Conservation (phyloP, 2,113 vertebrate species). For the Calidris pygmaea region DNA sequence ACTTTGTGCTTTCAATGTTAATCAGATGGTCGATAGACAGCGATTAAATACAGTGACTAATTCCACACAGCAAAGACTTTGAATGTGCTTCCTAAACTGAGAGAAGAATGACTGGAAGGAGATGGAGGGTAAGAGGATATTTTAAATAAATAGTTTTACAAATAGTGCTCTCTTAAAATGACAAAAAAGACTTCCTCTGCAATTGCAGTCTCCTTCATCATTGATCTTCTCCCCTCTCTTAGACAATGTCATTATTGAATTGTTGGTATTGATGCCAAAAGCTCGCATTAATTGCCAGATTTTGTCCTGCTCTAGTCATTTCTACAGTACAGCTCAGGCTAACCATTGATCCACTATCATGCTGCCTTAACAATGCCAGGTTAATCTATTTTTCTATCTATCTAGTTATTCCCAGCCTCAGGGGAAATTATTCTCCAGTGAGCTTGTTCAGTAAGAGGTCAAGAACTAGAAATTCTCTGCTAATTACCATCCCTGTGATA, state of each 20-base stretch:
- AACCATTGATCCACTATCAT: slow-evolving; percentile 47
- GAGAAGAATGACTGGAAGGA: background rate
- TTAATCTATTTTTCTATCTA: slow-evolving; percentile 64
- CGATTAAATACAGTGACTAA: slow-evolving; percentile 30
- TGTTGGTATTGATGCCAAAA: slow-evolving; percentile 30
- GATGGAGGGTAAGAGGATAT: background rate
- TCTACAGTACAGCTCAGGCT: slow-evolving; percentile 45
- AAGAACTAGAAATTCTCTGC: slow-evolving; percentile 44
- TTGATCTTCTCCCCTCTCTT: background rate
- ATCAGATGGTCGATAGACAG: slow-evolving; percentile 21
- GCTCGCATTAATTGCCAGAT: slow-evolving; percentile 51
- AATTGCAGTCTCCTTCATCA: background rate
- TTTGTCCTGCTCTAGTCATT: slow-evolving; percentile 32
- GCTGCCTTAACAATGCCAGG: slow-evolving; percentile 47
- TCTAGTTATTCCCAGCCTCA: slow-evolving; percentile 46
- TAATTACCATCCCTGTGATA: slow-evolving; percentile 54
- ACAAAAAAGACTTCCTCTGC: background rate
- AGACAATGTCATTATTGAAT: background rate
- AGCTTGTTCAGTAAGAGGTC: slow-evolving; percentile 61
- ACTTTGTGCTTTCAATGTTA: slow-evolving; percentile 38
- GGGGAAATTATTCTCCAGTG: slow-evolving; percentile 39
- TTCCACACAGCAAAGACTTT: background rate
- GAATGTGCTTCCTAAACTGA: background rate
- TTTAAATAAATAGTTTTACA: background rate
- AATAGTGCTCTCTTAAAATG: slow-evolving; percentile 4